Evolutionary conservation across 2,888 invertebrate genomes (phyloP), one percentile per base, ranked within the genome.

Genomic region (Apamea crenata): DNA sequence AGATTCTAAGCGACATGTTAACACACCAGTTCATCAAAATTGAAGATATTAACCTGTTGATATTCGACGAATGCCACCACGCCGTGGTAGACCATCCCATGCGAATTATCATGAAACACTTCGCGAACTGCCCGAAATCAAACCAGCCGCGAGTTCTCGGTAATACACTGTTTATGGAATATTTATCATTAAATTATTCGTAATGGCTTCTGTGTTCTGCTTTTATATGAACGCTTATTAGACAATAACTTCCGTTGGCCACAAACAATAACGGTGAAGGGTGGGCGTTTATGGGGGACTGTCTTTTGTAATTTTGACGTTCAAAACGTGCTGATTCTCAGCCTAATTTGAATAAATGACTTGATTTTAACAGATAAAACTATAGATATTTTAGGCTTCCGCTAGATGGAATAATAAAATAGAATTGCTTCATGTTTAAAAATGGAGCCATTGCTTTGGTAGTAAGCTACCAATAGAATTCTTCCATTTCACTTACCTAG

Each of bases 51-150:
- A 99, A 98, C 94, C 96, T 99, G 53, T 92, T 99, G 18, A 98
- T 99, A 81, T 98, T 99, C 91, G 99, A 99, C 94, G 99, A 99
- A 93, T 99, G 99, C 90, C 99, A 99, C 93, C 98, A 98, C 92
- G 99, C 98, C 0, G 98, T 98, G 0, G 97, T 97, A 32, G 97
- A 98, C 79, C 99, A 99, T 93, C 98, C 99, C 0, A 99, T 99
- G 98, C 96, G 98, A 32, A 95, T 97, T 81, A 97, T 99, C 18
- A 98, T 98, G 98, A 97, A 97, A 81, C 93, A 96, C 8, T 98
- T 98, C 89, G 95, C 97, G 84, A 87, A 90, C n/a, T 95, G 95
- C 47, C 91, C 95, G 0, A 80, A 88, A 10, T 67, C 89, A 0
- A 82, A 97, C 1, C 97, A 97, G 32, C 99, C 99, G 0, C 97